Percentiles rank a stretch among this genome's conserved stretches.
Evolutionary conservation across 2,888 invertebrate genomes (phyloP).

Genomic region (Chaetogeoica ovagalla): DNA sequence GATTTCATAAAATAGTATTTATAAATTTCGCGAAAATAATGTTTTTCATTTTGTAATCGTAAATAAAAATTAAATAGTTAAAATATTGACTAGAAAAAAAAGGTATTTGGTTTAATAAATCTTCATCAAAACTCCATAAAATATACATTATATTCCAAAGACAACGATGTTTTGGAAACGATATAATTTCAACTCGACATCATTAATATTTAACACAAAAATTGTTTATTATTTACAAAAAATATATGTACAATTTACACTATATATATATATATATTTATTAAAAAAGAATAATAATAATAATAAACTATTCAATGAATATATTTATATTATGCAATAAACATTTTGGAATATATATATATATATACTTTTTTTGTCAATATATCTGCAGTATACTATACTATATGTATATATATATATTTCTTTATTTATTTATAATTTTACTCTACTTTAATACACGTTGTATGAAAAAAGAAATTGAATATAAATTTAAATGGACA

Average conservation of each 20-base stretch:
- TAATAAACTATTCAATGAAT: constrained; percentile 46
- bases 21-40: too few relatives aligned
- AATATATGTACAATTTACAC: constrained; percentile 37
- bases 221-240: constrained; percentile 46
- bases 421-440: not conserved
- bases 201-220: constrained; percentile 29
- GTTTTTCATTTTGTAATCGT: too few relatives aligned
- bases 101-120: too few relatives aligned
- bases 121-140: too few relatives aligned
- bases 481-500: constrained; percentile 43
- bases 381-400: constrained; percentile 3
- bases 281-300: constrained; percentile 35
- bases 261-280: constrained; percentile 26
- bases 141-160: too few relatives aligned
- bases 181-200: constrained; percentile 3
- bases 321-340: not conserved
- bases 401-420: too few relatives aligned
- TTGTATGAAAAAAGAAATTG: constrained; percentile 7
- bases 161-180: too few relatives aligned
- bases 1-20: too few relatives aligned
- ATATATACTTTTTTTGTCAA: constrained; percentile 17
- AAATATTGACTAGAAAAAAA: too few relatives aligned
- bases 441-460: not conserved
- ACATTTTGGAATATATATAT: constrained; percentile 7
- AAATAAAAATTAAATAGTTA: too few relatives aligned